Evolutionary conservation across 2,113 vertebrate species (phyloP).

Genomic region (Tautogolabrus adspersus): DNA sequence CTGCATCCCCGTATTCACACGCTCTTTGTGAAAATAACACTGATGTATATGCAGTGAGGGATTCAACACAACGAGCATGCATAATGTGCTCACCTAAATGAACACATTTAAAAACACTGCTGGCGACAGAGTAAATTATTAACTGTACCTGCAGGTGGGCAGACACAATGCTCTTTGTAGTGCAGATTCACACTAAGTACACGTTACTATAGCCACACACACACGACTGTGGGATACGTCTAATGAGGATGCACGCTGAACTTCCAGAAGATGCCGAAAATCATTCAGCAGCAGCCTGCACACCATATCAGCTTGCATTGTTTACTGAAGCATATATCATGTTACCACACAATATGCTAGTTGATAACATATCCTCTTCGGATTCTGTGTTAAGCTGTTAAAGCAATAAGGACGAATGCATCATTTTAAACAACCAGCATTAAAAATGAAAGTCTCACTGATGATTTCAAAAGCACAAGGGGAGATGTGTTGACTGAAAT

Average conservation of each 20-base stretch:
- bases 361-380: neutral
- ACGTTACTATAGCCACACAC: neutral
- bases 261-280: neutral
- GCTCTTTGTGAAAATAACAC: neutral
- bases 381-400: neutral
- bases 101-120: conserved; percentile 42
- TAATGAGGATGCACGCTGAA: neutral
- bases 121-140: conserved; percentile 44
- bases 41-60: neutral
- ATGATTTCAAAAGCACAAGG: no score
- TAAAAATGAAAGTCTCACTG: no score
- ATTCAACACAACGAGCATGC: conserved; percentile 26
- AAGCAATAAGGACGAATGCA: no score
- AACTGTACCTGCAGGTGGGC: conserved; percentile 43
- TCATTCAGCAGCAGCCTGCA: neutral
- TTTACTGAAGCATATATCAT: neutral
- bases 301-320: neutral
- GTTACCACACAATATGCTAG: no score
- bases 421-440: no score
- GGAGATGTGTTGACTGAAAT: no score
- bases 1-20: neutral
- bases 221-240: neutral
- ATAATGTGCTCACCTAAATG: conserved; percentile 32
- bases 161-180: conserved; percentile 32
- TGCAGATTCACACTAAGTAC: conserved; percentile 21